Conservation (phyloP, 2,888 invertebrate genomes). For the Myopa testacea region DNA sequence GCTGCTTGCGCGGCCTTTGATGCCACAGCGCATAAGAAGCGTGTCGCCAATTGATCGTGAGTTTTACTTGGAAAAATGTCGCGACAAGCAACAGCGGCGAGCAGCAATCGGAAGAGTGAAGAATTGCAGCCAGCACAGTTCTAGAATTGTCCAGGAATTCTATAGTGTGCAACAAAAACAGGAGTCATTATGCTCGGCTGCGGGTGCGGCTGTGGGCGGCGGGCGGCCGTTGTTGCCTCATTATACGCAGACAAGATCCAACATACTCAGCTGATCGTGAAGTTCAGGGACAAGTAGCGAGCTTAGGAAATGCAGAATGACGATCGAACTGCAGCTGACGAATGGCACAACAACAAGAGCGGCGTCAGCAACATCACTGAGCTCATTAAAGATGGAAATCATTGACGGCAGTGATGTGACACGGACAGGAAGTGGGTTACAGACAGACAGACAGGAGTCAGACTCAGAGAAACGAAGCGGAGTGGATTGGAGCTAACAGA, state of each 20-base stretch:
- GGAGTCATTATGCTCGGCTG: neutral
- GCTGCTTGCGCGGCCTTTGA: conserved; percentile 29
- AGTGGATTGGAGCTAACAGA: no score
- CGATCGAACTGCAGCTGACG: neutral
- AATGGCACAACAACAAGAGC: neutral
- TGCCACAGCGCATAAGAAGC: conserved; percentile 55
- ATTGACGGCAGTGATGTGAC: conserved; percentile 27
- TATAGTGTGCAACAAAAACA: conserved; percentile 5
- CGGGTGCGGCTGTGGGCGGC: neutral
- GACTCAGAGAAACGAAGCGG: neutral
- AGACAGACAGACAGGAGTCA: conserved; percentile 20
- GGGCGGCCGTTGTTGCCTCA: neutral
- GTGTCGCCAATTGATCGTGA: conserved; percentile 67
- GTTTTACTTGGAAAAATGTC: conserved; percentile 67
- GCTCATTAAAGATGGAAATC: conserved; percentile 33
- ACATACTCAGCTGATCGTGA: conserved; percentile 19
- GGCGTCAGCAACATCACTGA: neutral
- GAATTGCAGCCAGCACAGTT: conserved; percentile 54
- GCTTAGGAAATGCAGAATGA: conserved; percentile 10
- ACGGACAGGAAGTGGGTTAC: conserved; percentile 31
- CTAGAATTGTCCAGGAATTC: conserved; percentile 23
- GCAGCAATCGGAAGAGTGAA: conserved; percentile 64
- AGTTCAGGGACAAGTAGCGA: conserved; percentile 23
- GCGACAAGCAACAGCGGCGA: conserved; percentile 56
- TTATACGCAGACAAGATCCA: conserved; percentile 2